phyloP scores from a whole-genome alignment of 2,888 invertebrate species.

The Pammene aurita region DNA sequence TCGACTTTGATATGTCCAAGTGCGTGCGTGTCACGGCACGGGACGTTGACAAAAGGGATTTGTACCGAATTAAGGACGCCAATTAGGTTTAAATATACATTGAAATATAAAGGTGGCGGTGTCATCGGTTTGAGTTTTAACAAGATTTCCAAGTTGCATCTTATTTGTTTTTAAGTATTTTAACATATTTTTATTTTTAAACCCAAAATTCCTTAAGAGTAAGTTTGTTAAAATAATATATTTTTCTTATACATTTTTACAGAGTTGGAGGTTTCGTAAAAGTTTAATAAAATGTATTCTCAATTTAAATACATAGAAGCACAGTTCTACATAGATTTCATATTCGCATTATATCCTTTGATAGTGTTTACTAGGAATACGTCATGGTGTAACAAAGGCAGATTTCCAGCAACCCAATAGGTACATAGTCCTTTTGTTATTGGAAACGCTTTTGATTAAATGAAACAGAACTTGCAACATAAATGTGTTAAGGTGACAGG shows the following conservation, averaged over 20 bases:
- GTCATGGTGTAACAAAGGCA: neutral
- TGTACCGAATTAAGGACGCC: conserved; percentile 30
- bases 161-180: neutral
- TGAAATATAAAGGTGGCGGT: conserved; percentile 11
- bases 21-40: conserved; percentile 21
- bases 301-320: too few relatives aligned
- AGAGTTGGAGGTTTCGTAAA: too few relatives aligned
- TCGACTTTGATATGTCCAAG: conserved; percentile 36
- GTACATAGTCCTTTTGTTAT: neutral
- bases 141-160: neutral
- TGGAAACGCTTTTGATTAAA: conserved; percentile 9
- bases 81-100: conserved; percentile 30
- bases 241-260: too few relatives aligned
- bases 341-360: neutral
- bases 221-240: too few relatives aligned
- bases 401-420: neutral
- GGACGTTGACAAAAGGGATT: conserved; percentile 37
- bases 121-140: conserved; percentile 2
- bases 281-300: too few relatives aligned
- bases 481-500: neutral
- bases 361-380: neutral
- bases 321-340: too few relatives aligned
- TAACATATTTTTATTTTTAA: too few relatives aligned
- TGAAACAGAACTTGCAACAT: neutral
- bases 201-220: too few relatives aligned